phyloP scores from a whole-genome alignment of 1,140 invertebrate genomes.

The Diabrotica virgifera region DNA sequence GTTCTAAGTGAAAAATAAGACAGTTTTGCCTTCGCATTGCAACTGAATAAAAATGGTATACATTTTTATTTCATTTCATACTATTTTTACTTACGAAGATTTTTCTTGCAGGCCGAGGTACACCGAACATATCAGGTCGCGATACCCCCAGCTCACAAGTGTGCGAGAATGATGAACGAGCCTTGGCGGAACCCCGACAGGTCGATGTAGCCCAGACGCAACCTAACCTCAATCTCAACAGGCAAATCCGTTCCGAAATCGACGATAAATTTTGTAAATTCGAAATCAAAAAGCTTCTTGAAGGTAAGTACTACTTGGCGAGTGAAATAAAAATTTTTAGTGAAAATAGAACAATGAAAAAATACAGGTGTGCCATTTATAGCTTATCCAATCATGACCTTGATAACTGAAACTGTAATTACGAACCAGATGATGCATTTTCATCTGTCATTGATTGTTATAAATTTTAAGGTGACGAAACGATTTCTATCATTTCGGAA shows the following conservation, averaged over 20 bases:
- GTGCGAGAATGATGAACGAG: conserved; percentile 72
- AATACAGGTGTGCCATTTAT: too few species aligned
- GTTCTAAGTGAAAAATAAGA: too few species aligned
- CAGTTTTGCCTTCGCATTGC: too few species aligned
- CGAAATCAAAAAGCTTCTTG: conserved; percentile 85
- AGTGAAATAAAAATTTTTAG: too few species aligned
- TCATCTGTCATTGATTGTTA: too few species aligned
- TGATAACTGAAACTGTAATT: too few species aligned
- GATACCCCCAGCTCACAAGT: conserved; percentile 94
- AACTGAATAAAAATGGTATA: too few species aligned
- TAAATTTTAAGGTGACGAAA: conserved; percentile 65
- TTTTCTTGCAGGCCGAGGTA: conserved; percentile 78
- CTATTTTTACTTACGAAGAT: too few species aligned
- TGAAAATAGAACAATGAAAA: too few species aligned
- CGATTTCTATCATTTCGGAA: conserved; percentile 91
- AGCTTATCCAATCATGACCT: too few species aligned
- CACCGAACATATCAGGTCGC: conserved; percentile 73
- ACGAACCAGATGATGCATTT: too few species aligned
- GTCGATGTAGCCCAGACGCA: conserved; percentile 55
- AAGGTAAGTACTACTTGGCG: conserved; percentile 49
- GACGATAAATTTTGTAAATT: conserved; percentile 99
- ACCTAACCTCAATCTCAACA: conserved; percentile 46
- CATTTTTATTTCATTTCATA: too few species aligned
- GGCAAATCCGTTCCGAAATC: conserved; percentile 85
- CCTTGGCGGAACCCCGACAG: conserved; percentile 49